A percentile compares a stretch with the other conserved stretches of the same genome.
Conservation (phyloP, 2,888 invertebrate genomes). For the Eupithecia dodoneata region DNA sequence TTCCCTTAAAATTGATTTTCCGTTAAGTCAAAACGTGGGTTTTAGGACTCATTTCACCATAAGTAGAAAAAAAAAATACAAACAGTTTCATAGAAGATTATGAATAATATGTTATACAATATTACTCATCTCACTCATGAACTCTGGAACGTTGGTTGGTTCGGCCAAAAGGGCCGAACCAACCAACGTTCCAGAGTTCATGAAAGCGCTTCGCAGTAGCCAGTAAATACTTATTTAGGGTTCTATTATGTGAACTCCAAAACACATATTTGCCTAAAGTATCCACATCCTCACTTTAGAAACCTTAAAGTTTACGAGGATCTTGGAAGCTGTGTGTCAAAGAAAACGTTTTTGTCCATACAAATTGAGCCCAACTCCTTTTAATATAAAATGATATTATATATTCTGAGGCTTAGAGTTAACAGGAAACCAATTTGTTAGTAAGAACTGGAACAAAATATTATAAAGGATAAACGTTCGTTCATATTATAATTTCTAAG, state of each 20-base stretch:
- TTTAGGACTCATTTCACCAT: no score
- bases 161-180: no score
- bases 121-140: no score
- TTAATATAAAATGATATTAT: conserved; percentile 40
- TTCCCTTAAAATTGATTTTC: no score
- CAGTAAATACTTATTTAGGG: conserved; percentile 27
- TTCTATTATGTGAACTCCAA: conserved; percentile 23
- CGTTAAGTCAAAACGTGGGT: no score
- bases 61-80: no score
- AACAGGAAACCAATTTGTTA: conserved; percentile 43
- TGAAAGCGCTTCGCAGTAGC: not conserved
- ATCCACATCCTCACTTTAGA: conserved; percentile 28
- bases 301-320: conserved; percentile 34
- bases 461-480: conserved; percentile 4
- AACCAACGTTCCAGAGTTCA: not conserved
- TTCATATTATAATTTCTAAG: conserved; percentile 15
- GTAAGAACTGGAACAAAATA: conserved; percentile 33
- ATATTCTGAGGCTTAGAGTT: conserved; percentile 41
- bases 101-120: not conserved
- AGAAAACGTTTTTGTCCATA: conserved; percentile 40
- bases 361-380: conserved; percentile 46
- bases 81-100: no score
- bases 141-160: no score
- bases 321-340: conserved; percentile 32
- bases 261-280: conserved; percentile 31